Conservation (phyloP, 2,888 invertebrate species). For the Acanthosoma haemorrhoidale region DNA sequence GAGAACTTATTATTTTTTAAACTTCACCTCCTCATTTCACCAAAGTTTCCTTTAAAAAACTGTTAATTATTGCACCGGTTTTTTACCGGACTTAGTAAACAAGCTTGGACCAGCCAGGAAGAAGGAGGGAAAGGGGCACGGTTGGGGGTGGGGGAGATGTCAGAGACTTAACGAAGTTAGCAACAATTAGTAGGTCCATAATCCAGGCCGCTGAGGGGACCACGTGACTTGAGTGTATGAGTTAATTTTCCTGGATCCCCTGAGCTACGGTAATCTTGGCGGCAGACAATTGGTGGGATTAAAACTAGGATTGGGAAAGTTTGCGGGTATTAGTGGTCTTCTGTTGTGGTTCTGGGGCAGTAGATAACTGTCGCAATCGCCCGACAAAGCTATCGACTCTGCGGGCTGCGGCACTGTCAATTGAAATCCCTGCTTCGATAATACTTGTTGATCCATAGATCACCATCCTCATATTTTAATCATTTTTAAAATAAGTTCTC, state of each 20-base stretch:
- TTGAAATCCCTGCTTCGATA: too few species aligned
- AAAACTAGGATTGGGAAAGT: constrained; percentile 27
- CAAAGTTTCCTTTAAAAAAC: too few species aligned
- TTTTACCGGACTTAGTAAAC: background rate
- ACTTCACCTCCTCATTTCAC: too few species aligned
- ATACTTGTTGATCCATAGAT: too few species aligned
- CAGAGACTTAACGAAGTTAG: constrained; percentile 16
- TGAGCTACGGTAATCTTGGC: background rate
- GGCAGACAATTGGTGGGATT: constrained; percentile 16
- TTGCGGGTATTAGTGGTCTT: background rate
- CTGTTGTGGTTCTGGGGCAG: background rate
- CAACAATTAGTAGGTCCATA: constrained; percentile 20
- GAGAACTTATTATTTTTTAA: too few species aligned
- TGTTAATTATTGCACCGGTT: background rate
- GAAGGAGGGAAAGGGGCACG: background rate
- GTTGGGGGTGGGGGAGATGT: background rate
- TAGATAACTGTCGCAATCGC: background rate
- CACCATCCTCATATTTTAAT: too few species aligned
- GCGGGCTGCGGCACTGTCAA: too few species aligned
- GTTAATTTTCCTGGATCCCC: constrained; percentile 6
- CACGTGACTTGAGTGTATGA: constrained; percentile 20
- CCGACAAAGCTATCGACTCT: background rate
- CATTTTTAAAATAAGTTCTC: too few species aligned
- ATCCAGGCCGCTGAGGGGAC: background rate
- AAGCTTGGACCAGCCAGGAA: too few species aligned